A percentile compares a stretch with the other conserved stretches of the same genome.
Conservation (phyloP, 2,888 invertebrate species). For the Macaria liturata region DNA sequence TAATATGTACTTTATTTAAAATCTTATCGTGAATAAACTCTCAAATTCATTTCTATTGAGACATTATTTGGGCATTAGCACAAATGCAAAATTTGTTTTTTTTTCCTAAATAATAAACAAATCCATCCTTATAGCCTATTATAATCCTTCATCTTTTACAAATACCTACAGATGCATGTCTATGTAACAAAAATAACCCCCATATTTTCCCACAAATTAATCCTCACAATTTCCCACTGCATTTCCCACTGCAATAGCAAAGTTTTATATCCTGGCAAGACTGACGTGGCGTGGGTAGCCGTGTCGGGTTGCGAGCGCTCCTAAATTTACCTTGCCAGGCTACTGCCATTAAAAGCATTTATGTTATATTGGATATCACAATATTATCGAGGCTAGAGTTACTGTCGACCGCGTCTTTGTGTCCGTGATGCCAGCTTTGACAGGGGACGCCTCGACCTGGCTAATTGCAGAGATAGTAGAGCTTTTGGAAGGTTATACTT, state of each 20-base stretch:
- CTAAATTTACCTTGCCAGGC: constrained; percentile 79
- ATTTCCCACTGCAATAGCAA: constrained; percentile 29
- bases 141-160: too few relatives aligned
- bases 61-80: too few relatives aligned
- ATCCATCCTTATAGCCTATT: too few relatives aligned
- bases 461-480: constrained; percentile 9
- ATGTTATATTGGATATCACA: constrained; percentile 76
- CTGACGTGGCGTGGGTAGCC: constrained; percentile 60
- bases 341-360: constrained; percentile 81
- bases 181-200: too few relatives aligned
- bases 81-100: too few relatives aligned
- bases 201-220: too few relatives aligned
- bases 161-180: too few relatives aligned
- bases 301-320: constrained; percentile 72
- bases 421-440: constrained; percentile 23
- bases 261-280: constrained; percentile 50
- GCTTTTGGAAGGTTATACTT: background rate
- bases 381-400: constrained; percentile 63
- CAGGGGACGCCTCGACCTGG: constrained; percentile 14
- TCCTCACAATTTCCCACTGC: too few relatives aligned
- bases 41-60: too few relatives aligned
- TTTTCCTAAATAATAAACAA: too few relatives aligned
- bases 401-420: constrained; percentile 40
- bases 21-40: too few relatives aligned
- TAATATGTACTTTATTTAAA: too few relatives aligned